These are phyloP conservation scores for Cyprinodon tularosa DNA, from an alignment of 2,113 vertebrate genomes.

Conservation along the genomic window DNA sequence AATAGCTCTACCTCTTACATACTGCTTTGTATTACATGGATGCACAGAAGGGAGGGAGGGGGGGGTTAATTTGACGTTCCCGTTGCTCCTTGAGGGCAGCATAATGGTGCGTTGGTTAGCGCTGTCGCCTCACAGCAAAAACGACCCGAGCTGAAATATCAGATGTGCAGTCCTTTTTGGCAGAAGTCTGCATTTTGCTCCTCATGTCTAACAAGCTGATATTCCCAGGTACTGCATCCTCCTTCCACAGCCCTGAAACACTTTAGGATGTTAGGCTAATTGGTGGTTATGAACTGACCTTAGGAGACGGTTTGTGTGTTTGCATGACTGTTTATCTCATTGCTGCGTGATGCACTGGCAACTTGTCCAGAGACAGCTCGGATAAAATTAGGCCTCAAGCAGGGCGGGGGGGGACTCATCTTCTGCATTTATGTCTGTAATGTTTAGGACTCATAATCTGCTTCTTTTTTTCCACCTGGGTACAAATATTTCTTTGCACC, in stretches of 20 bases:
- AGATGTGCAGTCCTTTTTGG: neutral
- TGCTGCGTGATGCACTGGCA: neutral
- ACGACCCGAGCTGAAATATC: neutral
- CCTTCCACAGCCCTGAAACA: neutral
- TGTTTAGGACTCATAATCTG: constrained; percentile 14
- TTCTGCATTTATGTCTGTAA: constrained; percentile 4
- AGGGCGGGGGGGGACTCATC: too few species aligned
- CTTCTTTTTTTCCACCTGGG: constrained; percentile 16
- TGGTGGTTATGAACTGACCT: neutral
- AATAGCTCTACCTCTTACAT: constrained; percentile 4
- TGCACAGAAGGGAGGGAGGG: neutral
- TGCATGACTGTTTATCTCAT: neutral
- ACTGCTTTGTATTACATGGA: constrained; percentile 1
- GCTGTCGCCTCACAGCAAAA: neutral
- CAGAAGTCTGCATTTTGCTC: neutral
- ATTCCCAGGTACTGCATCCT: neutral
- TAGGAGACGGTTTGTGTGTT: neutral
- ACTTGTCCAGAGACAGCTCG: neutral
- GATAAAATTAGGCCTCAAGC: neutral
- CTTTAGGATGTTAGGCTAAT: neutral
- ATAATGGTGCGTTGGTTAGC: constrained; percentile 7
- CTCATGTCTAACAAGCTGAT: neutral
- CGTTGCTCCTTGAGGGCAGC: constrained; percentile 23
- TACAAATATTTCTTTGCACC: constrained; percentile 6
- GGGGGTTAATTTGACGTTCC: constrained; percentile 2